Base-by-base conservation (phyloP, 2,113 vertebrate genomes). In the Danio rerio region DNA sequence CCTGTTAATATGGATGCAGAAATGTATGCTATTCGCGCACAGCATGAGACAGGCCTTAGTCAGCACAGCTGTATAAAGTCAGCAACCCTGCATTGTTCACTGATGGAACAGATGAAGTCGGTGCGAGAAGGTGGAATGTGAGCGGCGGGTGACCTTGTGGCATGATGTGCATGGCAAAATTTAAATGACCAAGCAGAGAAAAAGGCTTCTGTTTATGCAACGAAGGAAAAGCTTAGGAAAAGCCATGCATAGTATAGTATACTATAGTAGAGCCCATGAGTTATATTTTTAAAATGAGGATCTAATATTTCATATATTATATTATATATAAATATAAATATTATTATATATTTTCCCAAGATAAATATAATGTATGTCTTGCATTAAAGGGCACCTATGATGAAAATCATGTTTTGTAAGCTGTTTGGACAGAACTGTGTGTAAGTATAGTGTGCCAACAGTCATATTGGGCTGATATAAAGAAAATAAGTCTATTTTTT, bases 81-180 rank as follows among this genome's bases (percentile, higher is more conserved):
- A 66, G 63, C 63, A 66, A 10, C 40, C 5, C 15, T 66, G 63
- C 45, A 47, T 68, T 68, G 16, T 47, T 68, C 65, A 18, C 0
- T 45, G 42, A 47, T 68, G 65, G 9, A 68, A 68, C 65, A 45
- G 65, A 45, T 18, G 9, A 68, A 68, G 65, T 68, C 65, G n/a
- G 8, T 18, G 16, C 45, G 16, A 47, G 42, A 68, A 45, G 42
- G 16, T 11, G 9, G 9, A 16, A 68, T 68, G 42, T 68, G 16
- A 11, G 45, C 1, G 9, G 42, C 42, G 9, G 63, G 16, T 18
- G 65, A 68, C 16, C 42, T 18, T 68, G 65, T 18, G 16, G 42
- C 15, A 68, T n/a, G 16, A 68, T 68, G 9, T 18, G 42, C 63
- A 45, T 68, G 40, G 42, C 42, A 45, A 66, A 40, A 45, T n/a